Conservation (phyloP, 2,113 vertebrate species). For the Actenoides lindsayi region DNA sequence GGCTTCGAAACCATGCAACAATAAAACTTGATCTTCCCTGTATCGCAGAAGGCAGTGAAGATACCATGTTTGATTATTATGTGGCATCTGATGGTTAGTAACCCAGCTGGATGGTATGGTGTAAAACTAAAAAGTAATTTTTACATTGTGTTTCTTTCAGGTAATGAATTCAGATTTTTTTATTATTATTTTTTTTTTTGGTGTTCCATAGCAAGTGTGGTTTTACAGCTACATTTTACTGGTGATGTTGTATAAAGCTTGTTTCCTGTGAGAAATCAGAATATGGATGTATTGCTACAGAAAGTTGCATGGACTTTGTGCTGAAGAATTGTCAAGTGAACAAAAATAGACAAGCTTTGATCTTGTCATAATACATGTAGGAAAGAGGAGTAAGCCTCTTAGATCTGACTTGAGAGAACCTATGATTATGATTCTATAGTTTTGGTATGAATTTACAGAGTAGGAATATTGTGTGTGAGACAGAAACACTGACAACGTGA, state of each 20-base stretch:
- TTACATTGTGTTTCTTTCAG: background rate
- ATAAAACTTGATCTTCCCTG: slow-evolving; percentile 81
- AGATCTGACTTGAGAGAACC: background rate
- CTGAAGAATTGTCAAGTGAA: background rate
- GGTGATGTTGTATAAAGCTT: background rate
- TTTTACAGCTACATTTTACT: background rate
- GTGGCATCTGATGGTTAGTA: slow-evolving; percentile 84
- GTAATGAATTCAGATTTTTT: background rate
- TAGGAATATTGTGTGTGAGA: background rate
- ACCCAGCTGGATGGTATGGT: background rate
- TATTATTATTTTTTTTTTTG: background rate
- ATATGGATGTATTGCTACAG: background rate
- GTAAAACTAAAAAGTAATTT: background rate
- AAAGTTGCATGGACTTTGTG: background rate
- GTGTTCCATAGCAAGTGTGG: background rate
- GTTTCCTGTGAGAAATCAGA: background rate
- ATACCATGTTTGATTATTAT: slow-evolving; percentile 90
- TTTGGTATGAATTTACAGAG: background rate
- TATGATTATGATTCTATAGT: background rate
- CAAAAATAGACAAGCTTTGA: background rate
- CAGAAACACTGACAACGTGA: background rate
- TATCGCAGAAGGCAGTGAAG: slow-evolving; percentile 73
- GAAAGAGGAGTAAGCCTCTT: background rate
- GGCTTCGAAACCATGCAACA: slow-evolving; percentile 79
- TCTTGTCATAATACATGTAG: background rate